phyloP scores from a whole-genome alignment of 1,140 invertebrate genomes.

The Drosophila sulfurigaster region DNA sequence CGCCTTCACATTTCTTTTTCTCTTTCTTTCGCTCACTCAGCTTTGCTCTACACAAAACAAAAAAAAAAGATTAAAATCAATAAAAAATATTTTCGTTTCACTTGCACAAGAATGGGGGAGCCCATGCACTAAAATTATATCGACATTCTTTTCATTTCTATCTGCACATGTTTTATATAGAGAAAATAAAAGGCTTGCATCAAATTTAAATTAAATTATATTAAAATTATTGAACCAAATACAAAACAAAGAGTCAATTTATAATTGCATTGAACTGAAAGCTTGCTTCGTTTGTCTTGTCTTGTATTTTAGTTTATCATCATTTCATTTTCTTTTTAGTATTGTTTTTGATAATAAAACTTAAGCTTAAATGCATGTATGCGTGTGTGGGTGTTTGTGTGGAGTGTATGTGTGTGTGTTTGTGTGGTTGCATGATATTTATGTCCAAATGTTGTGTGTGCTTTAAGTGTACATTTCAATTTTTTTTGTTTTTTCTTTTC shows the following conservation, averaged over 20 bases:
- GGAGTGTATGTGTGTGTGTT: slow-evolving; percentile 8
- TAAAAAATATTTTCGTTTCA: slow-evolving; percentile 55
- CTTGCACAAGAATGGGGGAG: slow-evolving; percentile 56
- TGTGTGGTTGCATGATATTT: slow-evolving; percentile 21
- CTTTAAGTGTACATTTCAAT: slow-evolving; percentile 56
- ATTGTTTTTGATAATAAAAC: slow-evolving; percentile 46
- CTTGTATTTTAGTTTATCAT: slow-evolving; percentile 37
- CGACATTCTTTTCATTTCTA: slow-evolving; percentile 71
- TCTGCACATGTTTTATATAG: slow-evolving; percentile 37
- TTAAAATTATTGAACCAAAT: slow-evolving; percentile 24
- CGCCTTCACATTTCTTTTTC: slow-evolving; percentile 34
- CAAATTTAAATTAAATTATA: slow-evolving; percentile 40
- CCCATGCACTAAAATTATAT: slow-evolving; percentile 78
- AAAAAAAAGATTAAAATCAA: slow-evolving; percentile 67
- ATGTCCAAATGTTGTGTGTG: slow-evolving; percentile 39
- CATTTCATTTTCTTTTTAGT: slow-evolving; percentile 30
- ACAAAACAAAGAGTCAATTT: slow-evolving; percentile 34
- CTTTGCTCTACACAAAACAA: slow-evolving; percentile 45
- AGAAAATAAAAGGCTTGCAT: slow-evolving; percentile 47
- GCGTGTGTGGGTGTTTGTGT: slow-evolving; percentile 9
- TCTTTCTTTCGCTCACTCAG: slow-evolving; percentile 28
- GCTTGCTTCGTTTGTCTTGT: slow-evolving; percentile 19
- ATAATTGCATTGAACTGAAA: slow-evolving; percentile 24
- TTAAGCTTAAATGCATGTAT: slow-evolving; percentile 48
- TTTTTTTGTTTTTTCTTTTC: slow-evolving; percentile 41